Evolutionary conservation across 2,113 vertebrate genomes (phyloP), one percentile per base, ranked within the genome.

Genomic region (Gorsachius goisagi): DNA sequence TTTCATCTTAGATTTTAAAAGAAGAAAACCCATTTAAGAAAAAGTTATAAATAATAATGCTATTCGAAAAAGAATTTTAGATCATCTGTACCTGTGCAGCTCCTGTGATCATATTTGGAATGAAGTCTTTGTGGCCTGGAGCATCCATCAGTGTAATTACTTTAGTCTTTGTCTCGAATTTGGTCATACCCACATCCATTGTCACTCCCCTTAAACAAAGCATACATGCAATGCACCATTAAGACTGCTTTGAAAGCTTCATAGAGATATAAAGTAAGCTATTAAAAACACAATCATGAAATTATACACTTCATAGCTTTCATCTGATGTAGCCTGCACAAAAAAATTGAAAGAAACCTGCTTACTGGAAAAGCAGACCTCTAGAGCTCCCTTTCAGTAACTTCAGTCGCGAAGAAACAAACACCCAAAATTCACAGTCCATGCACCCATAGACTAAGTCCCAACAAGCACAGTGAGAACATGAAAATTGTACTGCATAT

Each of bases 51-150:
- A 41, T 58, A 83, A 73, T 64, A 74, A 32, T 15, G 24, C 32
- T 81, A 50, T 20, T 74, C 5, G 33, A 28, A 90, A 76, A n/a
- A 47, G 4, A 45, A 26, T 63, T 95, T 89, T 76, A 77, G 49
- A 95, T 14, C 32, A 91, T 66, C 12, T 76, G 72, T 99, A 99
- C 99, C 99, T 99, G 99, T 47, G 99, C 99, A 77, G 99, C 99
- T 97, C 99, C 99, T 59, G 99, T 99, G 96, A 99, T 99, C 99
- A 99, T 99, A 97, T 99, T 99, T 94, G 99, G 99, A 97, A 99
- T 99, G 97, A 99, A 99, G 97, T 99, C 99, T 97, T 98, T 99
- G 98, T 99, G 99, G 92, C 99, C 99, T 9, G 99, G 99, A 28
- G 99, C 99, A 91, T 99, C 99, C 99, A 99, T 99, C 78, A 99